phyloP scores from a whole-genome alignment of 2,888 invertebrate species.

The Criorhina ranunculi region DNA sequence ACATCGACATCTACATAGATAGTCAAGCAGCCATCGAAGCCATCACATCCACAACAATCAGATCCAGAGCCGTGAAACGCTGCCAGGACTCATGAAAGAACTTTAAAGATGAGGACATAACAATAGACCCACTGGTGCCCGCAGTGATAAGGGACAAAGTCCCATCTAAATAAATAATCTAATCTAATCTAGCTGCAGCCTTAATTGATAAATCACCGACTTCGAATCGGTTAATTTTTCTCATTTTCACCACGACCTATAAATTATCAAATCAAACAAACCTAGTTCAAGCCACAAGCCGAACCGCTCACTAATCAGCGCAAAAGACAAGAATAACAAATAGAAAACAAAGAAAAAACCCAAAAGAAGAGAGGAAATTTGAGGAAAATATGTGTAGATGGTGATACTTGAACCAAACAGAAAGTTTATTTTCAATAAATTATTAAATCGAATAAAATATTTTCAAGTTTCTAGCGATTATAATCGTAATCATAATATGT shows the following conservation, averaged over 20 bases:
- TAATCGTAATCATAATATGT: not conserved
- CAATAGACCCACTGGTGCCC: no score
- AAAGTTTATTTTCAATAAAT: conserved; percentile 56
- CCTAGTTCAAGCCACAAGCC: conserved; percentile 37
- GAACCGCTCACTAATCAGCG: conserved; percentile 2
- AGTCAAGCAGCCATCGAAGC: no score
- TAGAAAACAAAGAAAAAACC: conserved; percentile 67
- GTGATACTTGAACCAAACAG: conserved; percentile 40
- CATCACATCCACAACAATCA: no score
- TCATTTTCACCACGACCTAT: not conserved
- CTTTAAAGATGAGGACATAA: no score
- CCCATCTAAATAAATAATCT: no score
- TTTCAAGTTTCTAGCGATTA: not conserved
- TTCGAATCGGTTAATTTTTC: no score
- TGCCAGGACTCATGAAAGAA: no score
- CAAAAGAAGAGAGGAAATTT: conserved; percentile 51
- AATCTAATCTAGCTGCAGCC: no score
- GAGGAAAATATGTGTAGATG: conserved; percentile 37
- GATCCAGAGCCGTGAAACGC: no score
- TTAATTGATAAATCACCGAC: no score
- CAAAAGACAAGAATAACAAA: conserved; percentile 52
- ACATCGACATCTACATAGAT: no score
- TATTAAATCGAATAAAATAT: not conserved
- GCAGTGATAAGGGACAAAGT: no score
- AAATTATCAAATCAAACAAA: conserved; percentile 31